These are phyloP conservation scores for Dysdera silvatica DNA, from an alignment of 1,140 invertebrate genomes.

Conservation along the genomic window DNA sequence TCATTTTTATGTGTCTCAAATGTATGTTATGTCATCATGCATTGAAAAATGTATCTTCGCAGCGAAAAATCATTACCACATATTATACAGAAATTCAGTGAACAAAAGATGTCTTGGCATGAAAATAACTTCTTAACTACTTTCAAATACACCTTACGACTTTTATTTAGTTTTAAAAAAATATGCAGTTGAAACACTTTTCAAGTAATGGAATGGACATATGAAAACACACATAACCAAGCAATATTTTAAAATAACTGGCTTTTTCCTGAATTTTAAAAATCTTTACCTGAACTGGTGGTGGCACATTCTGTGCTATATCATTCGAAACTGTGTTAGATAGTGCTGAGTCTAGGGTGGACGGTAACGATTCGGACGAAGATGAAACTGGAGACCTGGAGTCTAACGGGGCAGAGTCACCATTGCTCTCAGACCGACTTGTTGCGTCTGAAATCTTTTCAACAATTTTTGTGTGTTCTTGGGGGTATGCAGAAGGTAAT, in stretches of 20 bases:
- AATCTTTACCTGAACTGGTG: neutral
- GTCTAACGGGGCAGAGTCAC: constrained; percentile 17
- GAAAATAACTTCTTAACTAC: too few relatives aligned
- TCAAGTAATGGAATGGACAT: too few relatives aligned
- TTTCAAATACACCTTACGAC: too few relatives aligned
- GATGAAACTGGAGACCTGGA: constrained; percentile 10
- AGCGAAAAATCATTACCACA: too few relatives aligned
- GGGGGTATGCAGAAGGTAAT: too few relatives aligned
- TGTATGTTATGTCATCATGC: too few relatives aligned
- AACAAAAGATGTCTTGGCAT: too few relatives aligned
- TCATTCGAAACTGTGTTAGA: constrained; percentile 8
- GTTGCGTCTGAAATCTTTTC: constrained; percentile 5
- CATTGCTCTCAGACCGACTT: constrained; percentile 15
- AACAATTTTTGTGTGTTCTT: constrained; percentile 5
- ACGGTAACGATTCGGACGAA: constrained; percentile 6
- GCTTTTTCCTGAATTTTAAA: neutral
- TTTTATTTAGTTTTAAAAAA: too few relatives aligned
- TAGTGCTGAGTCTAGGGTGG: neutral
- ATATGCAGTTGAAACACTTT: too few relatives aligned
- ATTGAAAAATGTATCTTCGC: too few relatives aligned
- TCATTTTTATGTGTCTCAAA: too few relatives aligned
- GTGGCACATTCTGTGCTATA: neutral
- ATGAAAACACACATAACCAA: neutral
- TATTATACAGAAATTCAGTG: too few relatives aligned
- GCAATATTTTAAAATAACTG: neutral